Conservation (phyloP, 2,888 invertebrate species). For the Eilema griseolum region DNA sequence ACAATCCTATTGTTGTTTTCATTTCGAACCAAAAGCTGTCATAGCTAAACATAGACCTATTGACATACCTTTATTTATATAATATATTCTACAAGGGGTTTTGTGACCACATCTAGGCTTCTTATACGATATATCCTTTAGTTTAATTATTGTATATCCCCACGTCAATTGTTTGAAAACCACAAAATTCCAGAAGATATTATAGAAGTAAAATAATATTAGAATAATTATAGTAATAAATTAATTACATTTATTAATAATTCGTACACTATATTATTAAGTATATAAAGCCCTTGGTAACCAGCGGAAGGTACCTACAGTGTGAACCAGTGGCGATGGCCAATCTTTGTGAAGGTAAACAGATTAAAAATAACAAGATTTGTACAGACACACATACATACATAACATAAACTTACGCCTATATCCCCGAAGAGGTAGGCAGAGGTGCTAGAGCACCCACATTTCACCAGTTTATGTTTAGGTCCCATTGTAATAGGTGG, state of each 20-base stretch:
- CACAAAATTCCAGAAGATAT: not conserved
- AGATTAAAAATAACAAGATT: too few species aligned
- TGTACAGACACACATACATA: too few species aligned
- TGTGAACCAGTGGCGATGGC: too few species aligned
- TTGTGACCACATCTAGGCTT: not conserved
- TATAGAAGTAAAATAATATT: not conserved
- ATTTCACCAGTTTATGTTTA: too few species aligned
- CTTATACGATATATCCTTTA: not conserved
- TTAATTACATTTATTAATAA: not conserved
- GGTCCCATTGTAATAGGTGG: too few species aligned
- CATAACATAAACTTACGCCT: too few species aligned
- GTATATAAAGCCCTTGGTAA: too few species aligned
- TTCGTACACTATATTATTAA: not conserved
- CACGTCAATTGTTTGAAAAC: slow-evolving; percentile 8
- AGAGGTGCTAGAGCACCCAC: too few species aligned
- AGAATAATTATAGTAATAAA: not conserved
- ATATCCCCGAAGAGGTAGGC: too few species aligned
- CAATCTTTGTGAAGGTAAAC: not conserved
- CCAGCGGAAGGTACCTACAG: not conserved
- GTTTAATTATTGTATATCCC: slow-evolving; percentile 4
- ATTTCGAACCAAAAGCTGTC: not conserved
- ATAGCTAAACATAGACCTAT: not conserved
- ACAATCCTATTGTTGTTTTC: not conserved
- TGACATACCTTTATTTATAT: not conserved
- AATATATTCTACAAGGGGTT: not conserved